A percentile compares a stretch with the other conserved stretches of the same genome.
Evolutionary conservation across 2,113 vertebrate species (phyloP).

Genomic region (Gavia stellata): DNA sequence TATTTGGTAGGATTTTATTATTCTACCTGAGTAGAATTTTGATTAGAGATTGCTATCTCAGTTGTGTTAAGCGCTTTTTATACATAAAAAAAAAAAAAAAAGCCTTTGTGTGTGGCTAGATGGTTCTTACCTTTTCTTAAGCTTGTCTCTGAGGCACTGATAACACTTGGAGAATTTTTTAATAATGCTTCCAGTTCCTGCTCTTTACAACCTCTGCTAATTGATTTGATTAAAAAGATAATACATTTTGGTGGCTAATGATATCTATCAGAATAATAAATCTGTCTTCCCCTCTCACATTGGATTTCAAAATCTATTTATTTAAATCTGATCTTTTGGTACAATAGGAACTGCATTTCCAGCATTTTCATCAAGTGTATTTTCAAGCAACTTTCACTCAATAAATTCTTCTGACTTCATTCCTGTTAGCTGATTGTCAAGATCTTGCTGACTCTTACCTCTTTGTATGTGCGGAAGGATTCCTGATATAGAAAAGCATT

Average conservation of each 20-base stretch:
- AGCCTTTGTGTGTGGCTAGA: neutral
- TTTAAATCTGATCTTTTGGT: neutral
- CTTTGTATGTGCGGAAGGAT: neutral
- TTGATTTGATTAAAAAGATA: neutral
- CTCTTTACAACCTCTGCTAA: neutral
- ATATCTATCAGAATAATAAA: neutral
- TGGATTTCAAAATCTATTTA: neutral
- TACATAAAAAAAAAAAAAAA: neutral
- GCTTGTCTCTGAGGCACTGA: neutral
- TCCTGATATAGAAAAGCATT: neutral
- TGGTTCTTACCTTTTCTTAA: neutral
- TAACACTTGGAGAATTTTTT: neutral
- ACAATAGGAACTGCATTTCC: neutral
- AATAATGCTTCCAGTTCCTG: neutral
- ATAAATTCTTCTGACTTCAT: neutral
- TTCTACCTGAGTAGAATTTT: neutral
- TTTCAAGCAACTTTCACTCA: neutral
- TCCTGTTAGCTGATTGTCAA: neutral
- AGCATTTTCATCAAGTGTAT: neutral
- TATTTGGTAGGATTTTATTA: neutral
- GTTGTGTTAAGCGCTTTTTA: neutral
- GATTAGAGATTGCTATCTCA: neutral
- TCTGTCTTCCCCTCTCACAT: neutral
- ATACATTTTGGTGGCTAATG: neutral
- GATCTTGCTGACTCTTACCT: slow-evolving; percentile 5